Conservation (phyloP, 2,888 invertebrate genomes). For the Orthonevra nobilis region DNA sequence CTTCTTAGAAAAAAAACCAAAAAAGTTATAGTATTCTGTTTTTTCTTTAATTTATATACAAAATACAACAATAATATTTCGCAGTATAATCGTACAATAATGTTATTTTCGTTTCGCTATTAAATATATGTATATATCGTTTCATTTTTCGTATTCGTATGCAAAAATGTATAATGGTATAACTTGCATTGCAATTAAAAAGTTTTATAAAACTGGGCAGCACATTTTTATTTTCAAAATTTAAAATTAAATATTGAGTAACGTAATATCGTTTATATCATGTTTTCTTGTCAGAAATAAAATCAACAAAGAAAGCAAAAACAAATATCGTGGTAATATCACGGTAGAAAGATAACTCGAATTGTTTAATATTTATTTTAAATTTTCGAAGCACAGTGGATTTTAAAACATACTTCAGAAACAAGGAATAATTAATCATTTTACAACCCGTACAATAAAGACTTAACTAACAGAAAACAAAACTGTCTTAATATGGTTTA, state of each 20-base stretch:
- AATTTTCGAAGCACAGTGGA: conserved; percentile 9
- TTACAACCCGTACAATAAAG: conserved; percentile 25
- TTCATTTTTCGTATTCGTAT: conserved; percentile 19
- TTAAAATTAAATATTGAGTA: conserved; percentile 35
- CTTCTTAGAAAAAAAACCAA: conserved; percentile 33
- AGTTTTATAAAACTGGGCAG: conserved; percentile 55
- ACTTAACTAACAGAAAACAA: conserved; percentile 37
- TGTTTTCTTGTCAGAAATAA: too few species aligned
- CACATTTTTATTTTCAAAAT: conserved; percentile 30
- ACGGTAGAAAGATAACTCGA: conserved; percentile 7
- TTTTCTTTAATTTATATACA: conserved; percentile 55
- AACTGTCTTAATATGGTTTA: conserved; percentile 18
- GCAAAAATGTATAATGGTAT: conserved; percentile 39
- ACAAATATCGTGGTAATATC: conserved; percentile 39
- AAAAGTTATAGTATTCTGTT: conserved; percentile 60
- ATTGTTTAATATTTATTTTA: background rate
- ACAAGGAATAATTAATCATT: conserved; percentile 1
- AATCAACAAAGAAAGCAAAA: too few species aligned
- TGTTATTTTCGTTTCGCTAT: conserved; percentile 26
- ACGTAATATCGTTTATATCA: conserved; percentile 26
- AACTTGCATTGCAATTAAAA: conserved; percentile 51
- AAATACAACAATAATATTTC: conserved; percentile 66
- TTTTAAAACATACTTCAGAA: too few species aligned
- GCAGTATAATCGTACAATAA: conserved; percentile 57
- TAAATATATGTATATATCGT: conserved; percentile 31